phyloP scores from a whole-genome alignment of 2,888 invertebrate genomes.

The Cheilosia pagana region DNA sequence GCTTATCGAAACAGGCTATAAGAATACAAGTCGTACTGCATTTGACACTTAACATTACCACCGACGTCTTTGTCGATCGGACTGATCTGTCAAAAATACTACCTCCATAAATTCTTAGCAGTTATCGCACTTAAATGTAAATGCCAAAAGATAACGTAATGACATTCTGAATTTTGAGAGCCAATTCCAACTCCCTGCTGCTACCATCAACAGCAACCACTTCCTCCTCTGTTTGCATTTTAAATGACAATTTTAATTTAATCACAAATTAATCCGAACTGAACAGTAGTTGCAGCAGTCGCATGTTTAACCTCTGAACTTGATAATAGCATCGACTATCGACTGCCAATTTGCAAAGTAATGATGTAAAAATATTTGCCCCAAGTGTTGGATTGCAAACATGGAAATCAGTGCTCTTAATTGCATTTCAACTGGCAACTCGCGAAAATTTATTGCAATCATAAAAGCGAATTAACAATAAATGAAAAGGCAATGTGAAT shows the following conservation, averaged over 20 bases:
- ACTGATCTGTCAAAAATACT: too few species aligned
- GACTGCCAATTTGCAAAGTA: slow-evolving; percentile 41
- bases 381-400: slow-evolving; percentile 38
- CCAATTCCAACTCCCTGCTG: too few species aligned
- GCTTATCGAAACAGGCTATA: too few species aligned
- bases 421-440: slow-evolving; percentile 57
- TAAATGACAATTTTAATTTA: slow-evolving; percentile 10
- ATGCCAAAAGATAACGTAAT: too few species aligned
- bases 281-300: neutral
- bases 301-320: slow-evolving; percentile 21
- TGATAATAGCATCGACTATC: slow-evolving; percentile 7
- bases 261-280: slow-evolving; percentile 33
- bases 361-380: slow-evolving; percentile 54
- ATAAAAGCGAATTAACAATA: neutral
- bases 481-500: slow-evolving; percentile 13
- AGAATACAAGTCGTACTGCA: too few species aligned
- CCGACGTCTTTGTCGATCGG: too few species aligned
- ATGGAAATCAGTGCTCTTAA: slow-evolving; percentile 43
- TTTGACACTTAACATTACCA: too few species aligned
- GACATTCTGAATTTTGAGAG: too few species aligned
- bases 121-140: too few species aligned
- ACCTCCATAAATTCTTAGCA: too few species aligned
- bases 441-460: slow-evolving; percentile 19
- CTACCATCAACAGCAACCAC: too few species aligned
- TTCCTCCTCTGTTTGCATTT: too few species aligned